Percentiles rank a stretch among this genome's conserved stretches.
These are phyloP conservation scores for Chiroxiphia lanceolata DNA, from an alignment of 2,797 vertebrate genomes.

Conservation along the genomic window DNA sequence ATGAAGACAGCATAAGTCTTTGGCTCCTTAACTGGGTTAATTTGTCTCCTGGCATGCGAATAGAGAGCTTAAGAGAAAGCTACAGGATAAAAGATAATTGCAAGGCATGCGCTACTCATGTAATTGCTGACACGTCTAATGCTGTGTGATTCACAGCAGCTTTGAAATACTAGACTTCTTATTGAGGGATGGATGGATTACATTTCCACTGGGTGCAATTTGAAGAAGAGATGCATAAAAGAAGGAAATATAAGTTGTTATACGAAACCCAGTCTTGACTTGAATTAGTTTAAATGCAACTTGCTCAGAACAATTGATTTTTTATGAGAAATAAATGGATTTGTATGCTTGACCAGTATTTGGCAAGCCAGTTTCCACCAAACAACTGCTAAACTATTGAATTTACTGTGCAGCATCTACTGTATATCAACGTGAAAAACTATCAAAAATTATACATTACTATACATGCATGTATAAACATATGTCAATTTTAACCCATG, in stretches of 20 bases:
- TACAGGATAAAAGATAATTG: not conserved
- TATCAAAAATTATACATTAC: not conserved
- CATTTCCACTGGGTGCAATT: slow-evolving; percentile 12
- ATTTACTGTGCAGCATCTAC: not conserved
- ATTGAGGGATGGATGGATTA: not conserved
- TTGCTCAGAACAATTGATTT: not conserved
- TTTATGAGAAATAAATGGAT: not conserved
- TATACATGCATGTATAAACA: not conserved
- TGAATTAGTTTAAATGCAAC: not conserved
- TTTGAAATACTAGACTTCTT: slow-evolving; percentile 8
- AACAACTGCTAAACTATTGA: not conserved
- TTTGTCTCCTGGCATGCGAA: slow-evolving; percentile 1
- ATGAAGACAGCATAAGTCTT: not conserved
- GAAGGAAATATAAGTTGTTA: not conserved
- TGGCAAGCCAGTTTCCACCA: not conserved
- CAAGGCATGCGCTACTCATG: not conserved
- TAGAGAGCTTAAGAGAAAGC: not conserved
- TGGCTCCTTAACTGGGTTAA: slow-evolving; percentile 12
- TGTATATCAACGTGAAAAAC: not conserved
- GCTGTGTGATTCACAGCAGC: not conserved
- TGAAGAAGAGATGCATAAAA: not conserved
- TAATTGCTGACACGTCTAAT: not conserved
- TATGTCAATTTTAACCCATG: not conserved
- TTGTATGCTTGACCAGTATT: not conserved
- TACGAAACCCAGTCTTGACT: not conserved